Evolutionary conservation across 2,113 vertebrate genomes (phyloP).

Genomic region (Labeo catla): DNA sequence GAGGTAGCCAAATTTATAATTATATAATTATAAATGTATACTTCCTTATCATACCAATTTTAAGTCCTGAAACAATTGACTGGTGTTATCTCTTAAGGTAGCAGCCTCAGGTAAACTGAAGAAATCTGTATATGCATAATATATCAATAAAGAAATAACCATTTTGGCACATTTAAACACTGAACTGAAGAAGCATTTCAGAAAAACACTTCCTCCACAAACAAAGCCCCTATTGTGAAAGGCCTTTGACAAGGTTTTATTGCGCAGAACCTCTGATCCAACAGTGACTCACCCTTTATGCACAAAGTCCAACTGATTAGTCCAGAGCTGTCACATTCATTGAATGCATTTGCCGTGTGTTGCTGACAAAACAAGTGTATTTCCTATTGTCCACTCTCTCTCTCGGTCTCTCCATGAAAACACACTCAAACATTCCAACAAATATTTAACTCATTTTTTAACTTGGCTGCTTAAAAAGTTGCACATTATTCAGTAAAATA

Average conservation of each 20-base stretch:
- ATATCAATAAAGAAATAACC: not conserved
- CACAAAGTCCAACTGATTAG: conserved; percentile 43
- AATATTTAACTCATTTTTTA: not conserved
- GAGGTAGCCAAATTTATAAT: not conserved
- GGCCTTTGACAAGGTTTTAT: conserved; percentile 10
- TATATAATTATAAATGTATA: too few species aligned
- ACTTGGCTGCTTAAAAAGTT: not conserved
- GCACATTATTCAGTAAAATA: not conserved
- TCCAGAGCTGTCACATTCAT: conserved; percentile 28
- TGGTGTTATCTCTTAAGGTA: not conserved
- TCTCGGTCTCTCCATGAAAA: not conserved
- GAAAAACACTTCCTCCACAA: not conserved
- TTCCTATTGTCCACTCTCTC: not conserved
- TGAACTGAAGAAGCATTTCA: not conserved
- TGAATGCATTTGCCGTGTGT: not conserved
- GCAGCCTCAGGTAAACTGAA: not conserved
- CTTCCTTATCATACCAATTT: not conserved
- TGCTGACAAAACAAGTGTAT: conserved; percentile 41
- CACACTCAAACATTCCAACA: not conserved
- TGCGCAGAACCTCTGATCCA: not conserved
- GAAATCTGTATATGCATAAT: not conserved
- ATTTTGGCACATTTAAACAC: not conserved
- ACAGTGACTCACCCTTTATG: conserved; percentile 28
- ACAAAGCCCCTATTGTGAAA: conserved; percentile 29
- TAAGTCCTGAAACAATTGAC: too few species aligned